Evolutionary conservation across 2,113 vertebrate genomes (phyloP), one percentile per base, ranked within the genome.

Genomic region (Cyanoderma ruficeps): DNA sequence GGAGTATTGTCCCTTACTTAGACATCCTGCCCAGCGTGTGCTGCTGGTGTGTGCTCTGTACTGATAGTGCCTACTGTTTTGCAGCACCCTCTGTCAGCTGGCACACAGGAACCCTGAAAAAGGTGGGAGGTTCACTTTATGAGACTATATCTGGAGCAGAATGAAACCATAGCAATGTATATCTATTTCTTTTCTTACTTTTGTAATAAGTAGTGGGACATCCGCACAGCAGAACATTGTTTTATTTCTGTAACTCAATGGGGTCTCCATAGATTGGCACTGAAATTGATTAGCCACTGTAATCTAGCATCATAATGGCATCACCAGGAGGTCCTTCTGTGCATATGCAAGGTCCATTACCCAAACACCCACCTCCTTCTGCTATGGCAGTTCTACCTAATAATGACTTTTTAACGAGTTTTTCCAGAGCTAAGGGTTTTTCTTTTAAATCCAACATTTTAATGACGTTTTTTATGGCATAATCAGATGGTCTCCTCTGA

Each of bases 291-390:
- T 92, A 94, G 83, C 96, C 83, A 18, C 69, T 85, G 72, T 67
- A 89, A 93, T 92, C 68, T 94, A 27, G 35, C 71, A 86, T 88
- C 30, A 3, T 93, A 97, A 97, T 92, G 59, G 68, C 71, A 91
- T 96, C 92, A 82, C 89, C 81, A 90, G 96, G 95, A 90, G 95
- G 93, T 86, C 94, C 93, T 96, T 96, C 91, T 95, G 87, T 95
- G 81, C 33, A 17, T 75, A 57, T 72, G 33, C 81, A 94, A 94
- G 92, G 87, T 57, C 91, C 87, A 96, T 97, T 97, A 96, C 93
- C 47, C 92, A 83, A 91, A 89, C 57, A 78, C 42, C 68, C 82
- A 87, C 85, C 89, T 96, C 87, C 86, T 91, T 89, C 83, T 96
- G 75, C 75, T 88, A 21, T 28, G 69, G 68, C 0, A 0, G 42